Evolutionary conservation across 2,113 vertebrate genomes (phyloP), one percentile per base, ranked within the genome.

Genomic region (Menura novaehollandiae): DNA sequence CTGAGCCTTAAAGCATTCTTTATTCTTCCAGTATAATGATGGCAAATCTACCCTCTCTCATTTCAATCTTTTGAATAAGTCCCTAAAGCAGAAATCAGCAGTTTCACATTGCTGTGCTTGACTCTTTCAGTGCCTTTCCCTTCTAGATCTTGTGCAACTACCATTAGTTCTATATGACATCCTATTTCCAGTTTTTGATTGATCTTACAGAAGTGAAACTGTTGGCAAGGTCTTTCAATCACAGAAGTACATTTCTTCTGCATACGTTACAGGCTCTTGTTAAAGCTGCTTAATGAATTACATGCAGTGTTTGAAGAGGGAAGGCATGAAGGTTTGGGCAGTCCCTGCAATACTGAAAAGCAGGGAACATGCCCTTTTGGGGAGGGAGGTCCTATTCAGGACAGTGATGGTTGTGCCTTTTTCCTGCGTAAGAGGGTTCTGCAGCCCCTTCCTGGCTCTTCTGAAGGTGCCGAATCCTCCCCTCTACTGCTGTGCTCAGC

Each of bases 1-100:
- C 35, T 49, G 79, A 94, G 88, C 64, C 88, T 92, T 96, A 94
- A 87, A 97, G 88, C 90, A 79, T 91, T 89, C 92, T 94, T 97
- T 97, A 94, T 93, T 96, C 76, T 94, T 91, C 52, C 53, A 91
- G 91, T 76, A 47, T 88, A 94, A 82, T 73, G 66, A 87, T 89
- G 83, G 85, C 83, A 94, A 85, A 94, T 76, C 56, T 77, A 68
- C 58, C 78, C 63, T 91, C 90, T 96, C 86, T 91, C 73, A 51
- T 96, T 96, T 96, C 91, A 86, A 17, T 41, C 82, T 71, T 87
- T 91, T 94, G 68, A 93, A 3, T 72, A 81, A 84, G 88, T 64
- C 72, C 79, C 75, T 94, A 86, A 91, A 86, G 90, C 73, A 89
- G 75, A 91, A 93, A 83, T 69, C 83, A n/a, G 72, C 47, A 78